Conservation (phyloP, 2,888 invertebrate genomes). For the Quadroppia sp. region DNA sequence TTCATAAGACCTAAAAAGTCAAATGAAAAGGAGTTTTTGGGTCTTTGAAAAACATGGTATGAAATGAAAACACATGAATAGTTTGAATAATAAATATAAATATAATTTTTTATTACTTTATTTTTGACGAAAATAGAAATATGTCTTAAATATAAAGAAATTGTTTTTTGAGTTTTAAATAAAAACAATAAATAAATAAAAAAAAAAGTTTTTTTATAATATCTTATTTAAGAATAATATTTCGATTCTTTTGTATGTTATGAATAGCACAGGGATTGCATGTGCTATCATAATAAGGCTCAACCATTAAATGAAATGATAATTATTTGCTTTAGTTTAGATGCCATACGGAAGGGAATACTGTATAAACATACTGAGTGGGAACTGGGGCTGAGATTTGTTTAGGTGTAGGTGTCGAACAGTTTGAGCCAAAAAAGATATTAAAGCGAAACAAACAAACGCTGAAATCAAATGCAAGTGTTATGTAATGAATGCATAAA, state of each 20-base stretch:
- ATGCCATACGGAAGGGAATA: conserved; percentile 12
- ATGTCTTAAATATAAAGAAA: too few species aligned
- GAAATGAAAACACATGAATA: too few species aligned
- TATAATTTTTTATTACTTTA: too few species aligned
- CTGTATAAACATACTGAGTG: conserved; percentile 23
- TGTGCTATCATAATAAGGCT: not conserved
- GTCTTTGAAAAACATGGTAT: too few species aligned
- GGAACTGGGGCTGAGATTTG: conserved; percentile 23
- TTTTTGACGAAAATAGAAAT: too few species aligned
- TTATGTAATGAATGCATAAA: not conserved
- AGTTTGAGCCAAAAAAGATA: conserved; percentile 1
- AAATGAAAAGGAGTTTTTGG: too few species aligned
- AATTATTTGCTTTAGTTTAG: conserved; percentile 20
- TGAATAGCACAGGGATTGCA: conserved; percentile 3
- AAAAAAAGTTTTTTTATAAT: too few species aligned
- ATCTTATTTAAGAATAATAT: not conserved
- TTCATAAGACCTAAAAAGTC: too few species aligned
- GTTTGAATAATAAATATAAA: too few species aligned
- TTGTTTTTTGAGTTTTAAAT: too few species aligned
- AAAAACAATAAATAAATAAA: too few species aligned
- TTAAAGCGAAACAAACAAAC: not conserved
- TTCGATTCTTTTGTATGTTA: not conserved
- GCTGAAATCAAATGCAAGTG: not conserved
- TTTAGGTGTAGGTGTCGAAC: conserved; percentile 20
- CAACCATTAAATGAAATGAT: not conserved